Evolutionary conservation across 2,113 vertebrate species (phyloP), one percentile per base, ranked within the genome.

Genomic region (Muntiacus muntjak): DNA sequence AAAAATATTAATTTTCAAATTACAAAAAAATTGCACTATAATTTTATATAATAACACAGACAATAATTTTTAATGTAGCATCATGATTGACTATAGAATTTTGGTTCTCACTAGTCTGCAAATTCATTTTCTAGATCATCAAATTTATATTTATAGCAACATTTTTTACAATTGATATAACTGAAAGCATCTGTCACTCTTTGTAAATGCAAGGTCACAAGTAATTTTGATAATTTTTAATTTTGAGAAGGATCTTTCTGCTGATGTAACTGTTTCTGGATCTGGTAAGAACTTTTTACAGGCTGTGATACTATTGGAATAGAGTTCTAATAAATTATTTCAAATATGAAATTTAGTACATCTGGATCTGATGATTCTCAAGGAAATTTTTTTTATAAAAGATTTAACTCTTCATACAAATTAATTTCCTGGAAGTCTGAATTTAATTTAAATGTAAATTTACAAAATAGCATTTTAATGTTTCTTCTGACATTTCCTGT

Each of bases 401-500:
- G 25, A 83, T 91, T 93, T 87, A 92, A 86, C 19, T 62, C 33
- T 85, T 89, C 14, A 57, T 62, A 83, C 55, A 90, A 87, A 57
- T 83, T n/a, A 95, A 7, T 67, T 93, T 93, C n/a, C 5, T 36
- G 4, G 84, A 85, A 81, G 33, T 87, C 60, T 93, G 60, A 57
- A 74, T 95, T 92, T 76, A 87, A 84, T 87, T 91, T 94, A 93
- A 64, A 58, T 95, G 15, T 45, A 54, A 83, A 67, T 79, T 23
- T 91, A 87, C 50, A 23, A n/a, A 88, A 55, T 40, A 30, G 9
- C 28, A 47, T 91, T 93, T 67, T 67, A 84, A 58, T 91, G n/a
- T 71, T 93, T 79, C 25, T 12, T 91, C 12, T 91, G 50, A 52
- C 16, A 79, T 58, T 60, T 87, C 25, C 30, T 71, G 5, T 62